phyloP scores from a whole-genome alignment of 2,113 vertebrate species.

The Geothlypis trichas region DNA sequence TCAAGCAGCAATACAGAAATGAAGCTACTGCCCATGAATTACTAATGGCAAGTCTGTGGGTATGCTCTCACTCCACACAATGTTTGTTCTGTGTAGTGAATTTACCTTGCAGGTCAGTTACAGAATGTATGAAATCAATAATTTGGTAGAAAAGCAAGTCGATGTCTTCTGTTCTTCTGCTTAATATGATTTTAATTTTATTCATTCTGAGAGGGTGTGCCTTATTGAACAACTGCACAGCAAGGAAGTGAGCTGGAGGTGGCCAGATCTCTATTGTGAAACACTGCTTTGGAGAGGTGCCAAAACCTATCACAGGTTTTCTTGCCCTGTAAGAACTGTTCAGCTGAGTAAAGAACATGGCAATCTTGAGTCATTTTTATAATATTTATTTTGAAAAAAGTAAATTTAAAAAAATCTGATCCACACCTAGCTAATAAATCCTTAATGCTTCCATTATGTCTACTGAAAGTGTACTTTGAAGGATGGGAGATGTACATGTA shows the following conservation, averaged over 20 bases:
- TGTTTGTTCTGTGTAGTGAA: neutral
- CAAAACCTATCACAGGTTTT: neutral
- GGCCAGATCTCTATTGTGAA: neutral
- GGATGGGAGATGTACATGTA: neutral
- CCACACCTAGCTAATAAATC: conserved; percentile 41
- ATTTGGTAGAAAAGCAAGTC: neutral
- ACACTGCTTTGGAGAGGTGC: neutral
- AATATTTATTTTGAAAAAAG: conserved; percentile 45
- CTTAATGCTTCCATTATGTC: neutral
- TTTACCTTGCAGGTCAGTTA: neutral
- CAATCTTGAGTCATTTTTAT: conserved; percentile 43
- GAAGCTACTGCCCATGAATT: neutral
- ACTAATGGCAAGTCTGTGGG: neutral
- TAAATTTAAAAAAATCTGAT: neutral
- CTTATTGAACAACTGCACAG: neutral
- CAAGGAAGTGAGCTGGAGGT: neutral
- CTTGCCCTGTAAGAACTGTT: neutral
- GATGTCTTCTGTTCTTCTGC: neutral
- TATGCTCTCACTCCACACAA: neutral
- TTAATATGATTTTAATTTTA: neutral
- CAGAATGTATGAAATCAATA: neutral
- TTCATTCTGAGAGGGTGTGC: neutral
- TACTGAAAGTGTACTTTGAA: conserved; percentile 19
- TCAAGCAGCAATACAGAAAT: neutral
- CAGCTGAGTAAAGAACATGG: neutral